These are phyloP conservation scores for Eospalax fontanierii DNA, from an alignment of 2,797 vertebrate species.

Conservation along the genomic window DNA sequence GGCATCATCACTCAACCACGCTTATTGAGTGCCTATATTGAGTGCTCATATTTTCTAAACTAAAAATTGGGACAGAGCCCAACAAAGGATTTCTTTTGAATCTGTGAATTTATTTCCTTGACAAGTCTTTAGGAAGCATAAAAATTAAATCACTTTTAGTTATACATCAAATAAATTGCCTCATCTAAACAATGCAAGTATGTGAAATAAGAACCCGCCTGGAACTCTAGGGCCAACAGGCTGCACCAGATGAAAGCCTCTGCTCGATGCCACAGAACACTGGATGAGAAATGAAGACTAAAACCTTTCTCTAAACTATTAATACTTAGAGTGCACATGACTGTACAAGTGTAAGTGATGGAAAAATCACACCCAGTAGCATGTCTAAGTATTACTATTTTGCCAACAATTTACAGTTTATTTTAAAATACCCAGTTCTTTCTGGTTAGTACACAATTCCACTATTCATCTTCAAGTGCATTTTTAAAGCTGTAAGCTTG, in stretches of 20 bases:
- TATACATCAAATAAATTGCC: conserved; percentile 61
- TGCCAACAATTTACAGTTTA: background rate
- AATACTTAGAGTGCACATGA: background rate
- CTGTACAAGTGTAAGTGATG: background rate
- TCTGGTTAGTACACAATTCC: background rate
- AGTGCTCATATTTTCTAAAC: conserved; percentile 45
- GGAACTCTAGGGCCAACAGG: background rate
- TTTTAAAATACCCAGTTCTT: conserved; percentile 1
- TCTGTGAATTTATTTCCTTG: conserved; percentile 50
- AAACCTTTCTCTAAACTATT: background rate
- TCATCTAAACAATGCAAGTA: conserved; percentile 53
- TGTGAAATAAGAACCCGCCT: background rate
- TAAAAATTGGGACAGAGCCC: conserved; percentile 63
- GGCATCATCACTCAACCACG: conserved; percentile 10
- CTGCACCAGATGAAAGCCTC: background rate
- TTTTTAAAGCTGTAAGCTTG: too few relatives aligned
- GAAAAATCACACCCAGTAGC: background rate
- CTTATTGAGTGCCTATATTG: background rate
- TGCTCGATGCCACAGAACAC: background rate
- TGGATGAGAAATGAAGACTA: background rate
- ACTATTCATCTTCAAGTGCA: background rate
- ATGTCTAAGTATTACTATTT: background rate
- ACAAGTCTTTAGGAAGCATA: conserved; percentile 59
- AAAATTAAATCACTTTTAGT: conserved; percentile 60
- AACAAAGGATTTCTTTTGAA: conserved; percentile 55